These are phyloP conservation scores for Falco biarmicus DNA, from an alignment of 2,797 vertebrate genomes.

Conservation along the genomic window DNA sequence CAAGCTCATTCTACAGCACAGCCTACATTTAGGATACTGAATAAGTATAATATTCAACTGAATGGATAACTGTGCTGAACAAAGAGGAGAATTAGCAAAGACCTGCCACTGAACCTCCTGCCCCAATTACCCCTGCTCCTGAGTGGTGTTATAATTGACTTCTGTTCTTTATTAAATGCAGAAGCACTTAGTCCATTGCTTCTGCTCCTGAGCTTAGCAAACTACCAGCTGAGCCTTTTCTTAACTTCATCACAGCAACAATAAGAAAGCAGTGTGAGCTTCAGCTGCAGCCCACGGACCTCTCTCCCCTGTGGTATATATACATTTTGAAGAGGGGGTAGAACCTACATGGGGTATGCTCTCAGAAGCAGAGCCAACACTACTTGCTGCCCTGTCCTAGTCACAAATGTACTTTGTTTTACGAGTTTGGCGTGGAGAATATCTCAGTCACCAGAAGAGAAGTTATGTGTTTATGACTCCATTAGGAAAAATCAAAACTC, in stretches of 20 bases:
- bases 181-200: not conserved
- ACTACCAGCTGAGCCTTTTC: slow-evolving; percentile 12
- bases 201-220: not conserved
- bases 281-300: not conserved
- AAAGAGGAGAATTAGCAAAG: not conserved
- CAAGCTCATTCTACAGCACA: not conserved
- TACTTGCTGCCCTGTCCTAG: not conserved
- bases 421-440: not conserved
- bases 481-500: not conserved
- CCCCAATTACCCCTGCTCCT: slow-evolving; percentile 9
- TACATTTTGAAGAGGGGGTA: not conserved
- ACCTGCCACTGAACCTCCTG: not conserved
- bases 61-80: not conserved
- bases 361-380: not conserved
- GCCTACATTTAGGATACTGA: not conserved
- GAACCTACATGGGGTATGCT: not conserved
- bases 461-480: not conserved
- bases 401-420: not conserved
- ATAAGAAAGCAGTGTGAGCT: not conserved
- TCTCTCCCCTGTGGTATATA: not conserved
- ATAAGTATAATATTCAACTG: not conserved
- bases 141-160: not conserved
- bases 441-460: not conserved
- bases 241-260: not conserved
- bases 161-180: not conserved